Percentiles rank a stretch among this genome's conserved stretches.
These are phyloP conservation scores for Silurus glanis DNA, from an alignment of 2,113 vertebrate species.

Conservation along the genomic window DNA sequence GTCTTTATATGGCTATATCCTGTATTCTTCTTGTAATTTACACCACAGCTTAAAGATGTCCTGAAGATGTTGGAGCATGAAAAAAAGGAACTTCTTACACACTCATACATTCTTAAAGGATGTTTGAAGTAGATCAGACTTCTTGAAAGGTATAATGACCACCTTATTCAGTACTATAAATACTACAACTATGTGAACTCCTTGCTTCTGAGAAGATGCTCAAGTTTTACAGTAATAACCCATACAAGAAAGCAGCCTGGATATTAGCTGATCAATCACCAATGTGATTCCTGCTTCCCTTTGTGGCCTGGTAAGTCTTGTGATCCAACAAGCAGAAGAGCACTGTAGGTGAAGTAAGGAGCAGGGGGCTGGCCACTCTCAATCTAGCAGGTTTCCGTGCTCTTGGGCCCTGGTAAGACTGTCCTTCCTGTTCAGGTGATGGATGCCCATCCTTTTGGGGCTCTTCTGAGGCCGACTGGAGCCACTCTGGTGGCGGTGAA, in stretches of 20 bases:
- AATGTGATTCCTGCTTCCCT: constrained; percentile 15
- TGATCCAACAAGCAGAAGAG: constrained; percentile 48
- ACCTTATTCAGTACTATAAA: constrained; percentile 10
- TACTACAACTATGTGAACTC: constrained; percentile 21
- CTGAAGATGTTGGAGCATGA: constrained; percentile 17
- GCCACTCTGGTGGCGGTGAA: constrained; percentile 13
- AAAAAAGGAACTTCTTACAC: background rate
- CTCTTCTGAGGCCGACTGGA: constrained; percentile 81
- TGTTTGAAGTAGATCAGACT: constrained; percentile 16
- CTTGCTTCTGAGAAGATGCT: constrained; percentile 25
- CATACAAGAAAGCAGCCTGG: constrained; percentile 28
- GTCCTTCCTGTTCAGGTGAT: constrained; percentile 95
- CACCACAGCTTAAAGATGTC: constrained; percentile 16
- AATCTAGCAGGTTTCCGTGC: constrained; percentile 92
- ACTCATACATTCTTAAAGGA: constrained; percentile 25
- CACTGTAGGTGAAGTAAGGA: constrained; percentile 39
- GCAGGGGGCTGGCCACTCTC: constrained; percentile 50
- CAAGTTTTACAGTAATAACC: constrained; percentile 36
- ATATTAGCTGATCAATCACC: background rate
- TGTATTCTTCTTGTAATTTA: constrained; percentile 33
- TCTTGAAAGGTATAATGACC: background rate
- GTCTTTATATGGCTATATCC: constrained; percentile 54
- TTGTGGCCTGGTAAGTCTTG: constrained; percentile 33
- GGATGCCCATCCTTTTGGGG: constrained; percentile 96
- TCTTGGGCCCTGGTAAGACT: constrained; percentile 94